Evolutionary conservation across 2,797 vertebrate species (phyloP), one percentile per base, ranked within the genome.

Genomic region (Sebastes cheni): DNA sequence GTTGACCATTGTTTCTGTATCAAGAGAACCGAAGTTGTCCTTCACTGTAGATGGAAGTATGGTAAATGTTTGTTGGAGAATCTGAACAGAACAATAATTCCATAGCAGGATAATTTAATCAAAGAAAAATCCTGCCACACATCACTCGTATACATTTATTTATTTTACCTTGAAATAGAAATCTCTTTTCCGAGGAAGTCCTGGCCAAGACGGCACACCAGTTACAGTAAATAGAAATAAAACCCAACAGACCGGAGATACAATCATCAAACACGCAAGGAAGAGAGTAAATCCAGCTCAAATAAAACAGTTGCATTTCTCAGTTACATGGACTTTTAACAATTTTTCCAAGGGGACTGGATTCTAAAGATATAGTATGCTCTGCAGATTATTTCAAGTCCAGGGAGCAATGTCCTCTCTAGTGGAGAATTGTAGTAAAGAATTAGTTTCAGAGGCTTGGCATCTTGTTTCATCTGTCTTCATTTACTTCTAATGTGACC

Each of bases 391-490:
- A 54, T 54, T 54, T 54, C 20, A 22, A 54, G 50, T 54, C 50
- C 50, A n/a, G 20, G 20, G 50, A 54, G 20, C 50, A 67, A 55
- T 67, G 52, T 67, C 65, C 29, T 77, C 59, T 72, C 50, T 73
- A 34, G 50, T 74, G 25, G 64, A 76, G 72, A 56, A 73, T 75
- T 84, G 50, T 65, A n/a, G 20, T 65, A 22, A 87, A 81, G 16
- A 81, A 84, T 83, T 85, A 36, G 79, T 88, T 81, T 93, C 74
- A 72, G 80, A 83, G 75, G 34, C 64, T 82, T 36, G 67, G 77
- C 67, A 77, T 88, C 79, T 86, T 88, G 74, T 89, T 89, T 91
- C 89, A 93, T 94, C 81, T 70, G 83, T 95, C 93, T 93, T 92
- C 85, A 89, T 93, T 91, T 92, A 55, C 77, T 61, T 77, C 73